Base-by-base conservation (phyloP, 2,113 vertebrate genomes). In the Polyodon spathula region DNA sequence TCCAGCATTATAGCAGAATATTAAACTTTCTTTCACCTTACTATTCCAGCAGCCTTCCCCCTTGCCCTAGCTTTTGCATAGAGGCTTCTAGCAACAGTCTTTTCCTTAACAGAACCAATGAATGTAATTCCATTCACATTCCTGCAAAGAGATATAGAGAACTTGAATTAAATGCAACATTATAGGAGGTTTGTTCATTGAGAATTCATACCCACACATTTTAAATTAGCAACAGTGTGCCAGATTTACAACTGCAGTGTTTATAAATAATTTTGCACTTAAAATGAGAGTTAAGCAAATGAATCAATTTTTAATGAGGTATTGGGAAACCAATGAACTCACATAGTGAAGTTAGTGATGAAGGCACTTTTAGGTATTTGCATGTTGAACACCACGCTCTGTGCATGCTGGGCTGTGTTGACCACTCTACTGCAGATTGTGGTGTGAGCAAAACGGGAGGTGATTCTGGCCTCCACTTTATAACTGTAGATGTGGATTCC, bases 331-430 rank as follows among this genome's bases (percentile, higher is more conserved):
- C 27, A 6, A 43, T 9, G 8, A 15, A 72, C 93, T 91, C 75
- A 99, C 96, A 99, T 99, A 57, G 94, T 93, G 53, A 99, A 98
- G 81, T 94, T 99, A 79, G 88, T 89, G 75, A 99, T 95, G 71
- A 95, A 97, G 50, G 95, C 95, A 62, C 78, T 89, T 73, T 92
- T 97, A 65, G 95, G 95, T 59, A 98, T 88, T 76, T 95, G 90
- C 5, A 97, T 88, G 0, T 93, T 94, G 68, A 98, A 99, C 58
- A 80, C 66, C 0, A 94, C 84, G 63, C 84, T 88, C 80, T 97
- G 91, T 0, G 92, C 54, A 1, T 68, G 37, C 37, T 78, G 68
- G 6, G 90, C 94, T 0, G 88, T 86, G 72, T 99, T 99, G 67
- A 90, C 77, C 78, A 97, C 79, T 11, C 80, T 90, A 79, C 88